phyloP scores from a whole-genome alignment of 2,888 invertebrate species.

The Chalcis sispes region DNA sequence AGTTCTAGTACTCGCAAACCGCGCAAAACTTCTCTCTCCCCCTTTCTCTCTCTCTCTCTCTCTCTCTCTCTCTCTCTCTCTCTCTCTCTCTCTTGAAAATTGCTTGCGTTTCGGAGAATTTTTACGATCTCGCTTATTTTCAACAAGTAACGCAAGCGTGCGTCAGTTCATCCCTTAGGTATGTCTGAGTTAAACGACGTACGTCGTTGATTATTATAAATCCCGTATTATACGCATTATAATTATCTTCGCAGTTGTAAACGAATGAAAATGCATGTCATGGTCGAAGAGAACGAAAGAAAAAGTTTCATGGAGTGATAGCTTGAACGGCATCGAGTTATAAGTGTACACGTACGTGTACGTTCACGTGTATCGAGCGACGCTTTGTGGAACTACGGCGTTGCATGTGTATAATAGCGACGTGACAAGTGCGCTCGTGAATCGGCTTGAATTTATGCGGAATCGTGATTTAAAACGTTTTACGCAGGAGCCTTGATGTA shows the following conservation, averaged over 20 bases:
- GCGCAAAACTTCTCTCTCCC: conserved; percentile 7
- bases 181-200: conserved; percentile 45
- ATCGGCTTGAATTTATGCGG: conserved; percentile 32
- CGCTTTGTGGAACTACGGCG: neutral
- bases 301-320: neutral
- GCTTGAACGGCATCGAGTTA: neutral
- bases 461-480: conserved; percentile 40
- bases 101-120: conserved; percentile 57
- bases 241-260: conserved; percentile 8
- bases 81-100: conserved; percentile 47
- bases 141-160: conserved; percentile 32
- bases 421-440: conserved; percentile 44
- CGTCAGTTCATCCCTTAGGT: conserved; percentile 15
- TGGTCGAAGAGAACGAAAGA: neutral
- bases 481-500: neutral
- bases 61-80: conserved; percentile 18
- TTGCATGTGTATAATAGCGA: conserved; percentile 19
- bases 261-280: too few relatives aligned
- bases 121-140: conserved; percentile 57
- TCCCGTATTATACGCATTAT: conserved; percentile 40
- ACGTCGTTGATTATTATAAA: neutral
- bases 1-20: conserved; percentile 14
- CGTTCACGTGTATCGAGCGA: too few relatives aligned
- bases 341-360: too few relatives aligned
- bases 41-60: conserved; percentile 11